These are phyloP conservation scores for Lysandra bellargus DNA, from an alignment of 2,888 invertebrate species.

Conservation along the genomic window DNA sequence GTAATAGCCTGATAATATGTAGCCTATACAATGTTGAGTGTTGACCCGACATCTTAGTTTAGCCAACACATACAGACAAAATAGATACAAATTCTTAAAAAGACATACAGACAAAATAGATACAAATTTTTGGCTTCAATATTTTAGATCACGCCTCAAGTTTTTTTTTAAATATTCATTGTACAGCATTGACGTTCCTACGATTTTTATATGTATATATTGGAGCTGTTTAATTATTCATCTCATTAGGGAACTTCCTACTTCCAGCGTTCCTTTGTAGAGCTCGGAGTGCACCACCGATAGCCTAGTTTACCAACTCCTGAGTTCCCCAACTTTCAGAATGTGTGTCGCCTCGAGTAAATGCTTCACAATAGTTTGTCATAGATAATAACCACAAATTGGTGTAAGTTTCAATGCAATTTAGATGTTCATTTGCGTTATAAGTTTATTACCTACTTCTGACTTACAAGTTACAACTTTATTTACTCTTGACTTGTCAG, in stretches of 20 bases:
- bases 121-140: too few relatives aligned
- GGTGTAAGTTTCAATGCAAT: constrained; percentile 35
- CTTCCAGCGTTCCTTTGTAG: constrained; percentile 60
- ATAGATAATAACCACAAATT: constrained; percentile 38
- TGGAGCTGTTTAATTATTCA: constrained; percentile 71
- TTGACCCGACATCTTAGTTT: too few relatives aligned
- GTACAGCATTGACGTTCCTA: too few relatives aligned
- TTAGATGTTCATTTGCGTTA: not conserved
- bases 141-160: too few relatives aligned
- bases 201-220: constrained; percentile 43
- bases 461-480: not conserved
- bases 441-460: too few relatives aligned
- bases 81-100: too few relatives aligned
- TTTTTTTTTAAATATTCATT: too few relatives aligned
- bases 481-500: not conserved
- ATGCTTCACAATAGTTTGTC: constrained; percentile 41
- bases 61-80: too few relatives aligned
- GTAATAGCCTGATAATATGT: too few relatives aligned
- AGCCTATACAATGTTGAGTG: not conserved
- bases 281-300: constrained; percentile 60
- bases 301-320: constrained; percentile 67
- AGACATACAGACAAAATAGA: too few relatives aligned
- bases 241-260: constrained; percentile 74
- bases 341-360: constrained; percentile 53
- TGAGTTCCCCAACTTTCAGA: constrained; percentile 56